phyloP scores from a whole-genome alignment of 2,888 invertebrate species.

The Lobophora halterata region DNA sequence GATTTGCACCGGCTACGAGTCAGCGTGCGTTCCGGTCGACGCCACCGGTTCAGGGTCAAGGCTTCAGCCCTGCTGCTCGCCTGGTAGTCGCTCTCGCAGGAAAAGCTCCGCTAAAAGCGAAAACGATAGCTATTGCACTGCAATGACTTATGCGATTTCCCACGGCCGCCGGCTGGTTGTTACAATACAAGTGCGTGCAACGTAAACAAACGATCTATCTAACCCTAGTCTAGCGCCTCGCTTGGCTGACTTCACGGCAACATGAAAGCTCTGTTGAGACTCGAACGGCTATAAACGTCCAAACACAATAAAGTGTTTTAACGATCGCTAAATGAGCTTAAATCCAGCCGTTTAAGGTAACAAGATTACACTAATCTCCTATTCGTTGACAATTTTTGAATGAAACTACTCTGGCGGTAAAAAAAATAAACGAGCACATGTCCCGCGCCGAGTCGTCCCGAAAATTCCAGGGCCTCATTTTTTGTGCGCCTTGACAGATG shows the following conservation, averaged over 20 bases:
- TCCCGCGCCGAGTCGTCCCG: constrained; percentile 70
- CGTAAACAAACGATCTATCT: constrained; percentile 27
- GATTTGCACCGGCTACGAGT: constrained; percentile 68
- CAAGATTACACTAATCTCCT: constrained; percentile 78
- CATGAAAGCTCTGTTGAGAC: constrained; percentile 33
- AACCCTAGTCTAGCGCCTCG: constrained; percentile 20
- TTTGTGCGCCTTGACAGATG: constrained; percentile 76
- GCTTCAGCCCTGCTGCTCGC: constrained; percentile 69
- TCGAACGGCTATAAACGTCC: constrained; percentile 48
- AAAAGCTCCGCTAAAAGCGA: constrained; percentile 68
- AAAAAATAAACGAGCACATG: constrained; percentile 76
- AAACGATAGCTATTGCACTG: constrained; percentile 62
- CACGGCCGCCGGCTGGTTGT: constrained; percentile 35
- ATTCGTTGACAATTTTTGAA: constrained; percentile 77
- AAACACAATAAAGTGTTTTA: constrained; percentile 41
- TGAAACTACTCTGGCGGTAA: constrained; percentile 65
- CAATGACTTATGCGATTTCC: constrained; percentile 43
- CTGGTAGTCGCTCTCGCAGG: constrained; percentile 58
- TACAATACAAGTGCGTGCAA: constrained; percentile 25
- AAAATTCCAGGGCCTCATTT: constrained; percentile 75
- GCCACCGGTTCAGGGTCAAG: constrained; percentile 80
- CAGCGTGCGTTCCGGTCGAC: constrained; percentile 78
- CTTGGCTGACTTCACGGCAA: constrained; percentile 33
- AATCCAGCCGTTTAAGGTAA: constrained; percentile 63
- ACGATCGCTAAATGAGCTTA: constrained; percentile 63